Conservation (phyloP, 2,113 vertebrate genomes). For the Phycodurus eques region DNA sequence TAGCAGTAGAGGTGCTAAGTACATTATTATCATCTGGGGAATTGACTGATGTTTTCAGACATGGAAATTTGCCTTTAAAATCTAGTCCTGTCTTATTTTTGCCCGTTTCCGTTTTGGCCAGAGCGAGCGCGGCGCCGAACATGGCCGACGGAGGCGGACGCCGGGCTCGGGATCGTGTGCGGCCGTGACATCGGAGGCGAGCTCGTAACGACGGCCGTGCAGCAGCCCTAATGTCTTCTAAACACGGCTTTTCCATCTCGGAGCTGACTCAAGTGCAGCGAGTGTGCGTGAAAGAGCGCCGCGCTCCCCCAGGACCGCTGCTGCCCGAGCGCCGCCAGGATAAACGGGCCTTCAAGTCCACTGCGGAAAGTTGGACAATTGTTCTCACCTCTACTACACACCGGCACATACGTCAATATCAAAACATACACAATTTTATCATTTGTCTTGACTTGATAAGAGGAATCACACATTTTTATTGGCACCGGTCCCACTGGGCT, state of each 20-base stretch:
- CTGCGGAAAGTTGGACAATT: constrained; percentile 23
- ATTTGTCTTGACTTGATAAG: not conserved
- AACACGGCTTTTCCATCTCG: constrained; percentile 81
- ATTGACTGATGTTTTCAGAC: too few species aligned
- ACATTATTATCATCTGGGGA: too few species aligned
- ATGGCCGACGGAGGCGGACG: constrained; percentile 12
- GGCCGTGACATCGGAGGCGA: constrained; percentile 74
- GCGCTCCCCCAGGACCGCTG: constrained; percentile 63
- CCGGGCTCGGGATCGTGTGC: constrained; percentile 64
- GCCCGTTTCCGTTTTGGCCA: not conserved
- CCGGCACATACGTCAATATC: not conserved
- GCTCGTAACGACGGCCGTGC: constrained; percentile 71
- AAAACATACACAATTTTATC: not conserved
- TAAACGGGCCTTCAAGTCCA: constrained; percentile 71
- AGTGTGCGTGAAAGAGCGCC: constrained; percentile 76
- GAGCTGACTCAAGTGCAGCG: constrained; percentile 78
- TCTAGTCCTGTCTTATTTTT: too few species aligned
- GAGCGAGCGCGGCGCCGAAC: not conserved
- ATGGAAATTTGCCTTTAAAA: too few species aligned
- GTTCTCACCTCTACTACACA: constrained; percentile 13
- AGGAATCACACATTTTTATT: not conserved
- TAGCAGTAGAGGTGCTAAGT: not conserved
- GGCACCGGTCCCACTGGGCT: too few species aligned
- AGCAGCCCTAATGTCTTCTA: constrained; percentile 74
- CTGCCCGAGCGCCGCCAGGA: constrained; percentile 72